Base-by-base conservation (phyloP, 2,888 invertebrate species). In the Brachypterus glaber region DNA sequence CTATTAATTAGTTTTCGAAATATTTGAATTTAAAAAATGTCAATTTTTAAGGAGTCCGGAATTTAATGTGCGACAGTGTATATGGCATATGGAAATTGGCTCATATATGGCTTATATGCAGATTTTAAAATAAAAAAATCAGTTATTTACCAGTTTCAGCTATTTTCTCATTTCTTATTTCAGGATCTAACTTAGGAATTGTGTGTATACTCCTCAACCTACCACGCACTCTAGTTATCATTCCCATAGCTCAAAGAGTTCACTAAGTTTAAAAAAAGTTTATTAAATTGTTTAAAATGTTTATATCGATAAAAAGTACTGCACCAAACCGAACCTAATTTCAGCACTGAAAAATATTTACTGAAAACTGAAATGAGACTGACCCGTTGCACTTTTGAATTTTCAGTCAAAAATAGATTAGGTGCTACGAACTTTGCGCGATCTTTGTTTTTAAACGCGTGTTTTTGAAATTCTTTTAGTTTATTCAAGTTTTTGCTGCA, bases 151-250 rank as follows among this genome's bases (percentile, higher is more conserved):
- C 77, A 48, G 77, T 79, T 60, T 80, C 79, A 4, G 79, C 78
- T 39, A 79, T 78, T 67, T 76, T 79, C 52, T 81, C 79, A 50
- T 79, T 74, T 18, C 78, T 72, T 49, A 74, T 69, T 43, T 74
- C 68, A 12, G 72, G 69, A 47, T 74, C 74, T 57, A 76, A 62
- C 60, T 77, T 77, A 54, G 75, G 72, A 60, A 79, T 68, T 25
- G 76, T 75, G 51, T 77, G 72, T 32, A 79, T 69, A 52, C 63
- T 63, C 30, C 63, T 46, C 39, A 65, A 47, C 40, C 80, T 69
- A n/a, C 77, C 75, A 31, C 80, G 69, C 52, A 80, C 78, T 54
- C 79, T 69, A 18, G 77, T 78, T 54, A 80, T 79, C 79, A 80
- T 79, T 35, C 79, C 80, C 80, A 80, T 80, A 47, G n/a, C n/a